Evolutionary conservation across 1,140 invertebrate species (phyloP), one percentile per base, ranked within the genome.

Genomic region (Procambarus clarkii): DNA sequence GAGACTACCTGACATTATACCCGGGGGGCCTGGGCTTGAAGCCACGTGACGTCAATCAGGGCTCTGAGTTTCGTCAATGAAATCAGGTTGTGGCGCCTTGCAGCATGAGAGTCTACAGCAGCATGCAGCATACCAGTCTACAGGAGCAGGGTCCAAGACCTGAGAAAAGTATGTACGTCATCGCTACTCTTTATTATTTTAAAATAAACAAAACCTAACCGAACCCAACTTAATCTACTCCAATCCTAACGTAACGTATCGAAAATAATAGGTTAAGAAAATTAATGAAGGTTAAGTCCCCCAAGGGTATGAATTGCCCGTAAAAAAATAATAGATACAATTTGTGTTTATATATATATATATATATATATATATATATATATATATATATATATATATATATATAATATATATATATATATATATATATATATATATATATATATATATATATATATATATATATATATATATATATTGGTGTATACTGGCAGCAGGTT

Each of bases 371-470:
- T 50, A 50, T 80, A 50, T 81, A 45, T 81, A 50, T 58, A 18
- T 82, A 58, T n/a, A 82, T 80, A 82, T 82, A 82, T 15, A 82
- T 82, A 58, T 58, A 24, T 82, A 58, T 82, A 34, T 34, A 82
- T 82, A 80, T 80, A 80, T 80, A 5, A 54, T 54, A 54, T 54
- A 80, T 80, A 80, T 74, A 74, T 74, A 74, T 74, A 74, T 74
- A 74, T 74, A 74, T 74, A 74, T 74, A 74, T 74, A 74, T 74
- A 74, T 74, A 74, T 74, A 80, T 80, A 80, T 80, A 80, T 80
- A 80, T 80, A 80, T 80, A 80, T 82, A 54, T 54, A 54, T 54
- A 54, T 54, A 54, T 54, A 54, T 54, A 54, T 54, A 54, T 54
- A 54, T 54, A 54, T 8, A 54, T 5, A 11, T 54, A 11, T 54